These are phyloP conservation scores for Oxystoma pomonae DNA, from an alignment of 2,888 invertebrate genomes.

Conservation along the genomic window DNA sequence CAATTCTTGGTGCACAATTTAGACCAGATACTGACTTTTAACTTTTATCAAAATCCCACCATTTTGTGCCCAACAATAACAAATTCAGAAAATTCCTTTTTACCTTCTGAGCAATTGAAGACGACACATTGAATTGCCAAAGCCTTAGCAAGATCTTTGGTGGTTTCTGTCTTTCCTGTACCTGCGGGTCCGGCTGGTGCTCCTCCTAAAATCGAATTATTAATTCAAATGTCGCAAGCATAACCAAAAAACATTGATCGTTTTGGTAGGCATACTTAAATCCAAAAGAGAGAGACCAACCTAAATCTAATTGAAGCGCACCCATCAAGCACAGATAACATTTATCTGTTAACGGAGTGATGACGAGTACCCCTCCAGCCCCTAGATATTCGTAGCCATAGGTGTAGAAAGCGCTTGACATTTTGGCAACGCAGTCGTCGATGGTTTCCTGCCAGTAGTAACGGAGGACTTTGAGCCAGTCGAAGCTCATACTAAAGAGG, in stretches of 20 bases:
- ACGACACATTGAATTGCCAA: slow-evolving; percentile 87
- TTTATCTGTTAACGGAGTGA: slow-evolving; percentile 85
- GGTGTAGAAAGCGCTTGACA: slow-evolving; percentile 79
- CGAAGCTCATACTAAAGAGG: slow-evolving; percentile 72
- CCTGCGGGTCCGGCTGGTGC: slow-evolving; percentile 87
- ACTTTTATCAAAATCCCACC: background rate
- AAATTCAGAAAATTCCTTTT: too few species aligned
- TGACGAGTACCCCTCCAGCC: slow-evolving; percentile 78
- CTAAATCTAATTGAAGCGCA: slow-evolving; percentile 78
- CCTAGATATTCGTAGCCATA: slow-evolving; percentile 92
- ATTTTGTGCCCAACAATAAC: too few species aligned
- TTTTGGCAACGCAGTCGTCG: slow-evolving; percentile 75
- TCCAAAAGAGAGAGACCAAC: slow-evolving; percentile 36
- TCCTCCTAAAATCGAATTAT: slow-evolving; percentile 58
- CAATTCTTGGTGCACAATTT: too few species aligned
- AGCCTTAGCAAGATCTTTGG: slow-evolving; percentile 84
- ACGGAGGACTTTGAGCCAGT: slow-evolving; percentile 87
- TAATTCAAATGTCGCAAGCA: background rate
- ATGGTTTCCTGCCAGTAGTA: slow-evolving; percentile 81
- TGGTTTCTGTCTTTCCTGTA: slow-evolving; percentile 89
- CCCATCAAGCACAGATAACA: slow-evolving; percentile 90
- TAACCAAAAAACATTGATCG: background rate
- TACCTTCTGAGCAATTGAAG: slow-evolving; percentile 84
- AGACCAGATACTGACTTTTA: too few species aligned
- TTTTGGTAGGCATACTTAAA: background rate